phyloP scores from a whole-genome alignment of 2,888 invertebrate species.

The Drosophila tanythrix region DNA sequence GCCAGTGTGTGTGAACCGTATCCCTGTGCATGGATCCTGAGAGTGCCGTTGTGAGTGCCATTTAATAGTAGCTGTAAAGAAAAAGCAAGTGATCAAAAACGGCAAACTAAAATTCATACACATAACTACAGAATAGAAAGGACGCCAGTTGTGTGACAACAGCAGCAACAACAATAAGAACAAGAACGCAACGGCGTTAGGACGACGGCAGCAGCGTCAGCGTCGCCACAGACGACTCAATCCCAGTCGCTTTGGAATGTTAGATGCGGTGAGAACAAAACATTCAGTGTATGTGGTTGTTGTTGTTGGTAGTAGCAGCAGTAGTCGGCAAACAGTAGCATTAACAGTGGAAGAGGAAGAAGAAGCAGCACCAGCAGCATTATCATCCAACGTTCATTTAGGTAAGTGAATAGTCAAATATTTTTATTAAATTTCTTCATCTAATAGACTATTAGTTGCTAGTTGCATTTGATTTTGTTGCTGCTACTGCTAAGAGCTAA shows the following conservation, averaged over 20 bases:
- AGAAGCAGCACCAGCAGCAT: constrained; percentile 65
- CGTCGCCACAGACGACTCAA: constrained; percentile 56
- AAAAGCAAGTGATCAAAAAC: constrained; percentile 28
- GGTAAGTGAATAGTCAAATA: constrained; percentile 51
- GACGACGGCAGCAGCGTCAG: constrained; percentile 55
- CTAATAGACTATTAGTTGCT: not conserved
- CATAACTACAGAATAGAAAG: constrained; percentile 5
- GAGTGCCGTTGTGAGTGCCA: constrained; percentile 47
- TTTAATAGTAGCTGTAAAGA: constrained; percentile 45
- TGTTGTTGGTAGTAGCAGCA: constrained; percentile 77
- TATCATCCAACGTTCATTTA: constrained; percentile 77
- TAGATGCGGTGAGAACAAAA: constrained; percentile 84
- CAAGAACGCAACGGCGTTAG: constrained; percentile 32
- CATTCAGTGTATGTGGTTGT: constrained; percentile 83
- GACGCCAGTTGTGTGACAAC: constrained; percentile 28
- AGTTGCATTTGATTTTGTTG: constrained; percentile 5
- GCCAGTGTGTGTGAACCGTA: constrained; percentile 17
- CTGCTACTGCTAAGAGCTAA: constrained; percentile 10
- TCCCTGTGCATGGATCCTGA: constrained; percentile 47
- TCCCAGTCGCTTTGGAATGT: constrained; percentile 84
- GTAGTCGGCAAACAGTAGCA: constrained; percentile 71
- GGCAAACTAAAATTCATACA: constrained; percentile 27
- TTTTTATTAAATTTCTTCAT: constrained; percentile 6
- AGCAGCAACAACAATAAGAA: constrained; percentile 23
- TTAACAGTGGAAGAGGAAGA: constrained; percentile 63